Evolutionary conservation across 1,140 invertebrate species (phyloP), one percentile per base, ranked within the genome.

Genomic region (Pachypsylla venusta): DNA sequence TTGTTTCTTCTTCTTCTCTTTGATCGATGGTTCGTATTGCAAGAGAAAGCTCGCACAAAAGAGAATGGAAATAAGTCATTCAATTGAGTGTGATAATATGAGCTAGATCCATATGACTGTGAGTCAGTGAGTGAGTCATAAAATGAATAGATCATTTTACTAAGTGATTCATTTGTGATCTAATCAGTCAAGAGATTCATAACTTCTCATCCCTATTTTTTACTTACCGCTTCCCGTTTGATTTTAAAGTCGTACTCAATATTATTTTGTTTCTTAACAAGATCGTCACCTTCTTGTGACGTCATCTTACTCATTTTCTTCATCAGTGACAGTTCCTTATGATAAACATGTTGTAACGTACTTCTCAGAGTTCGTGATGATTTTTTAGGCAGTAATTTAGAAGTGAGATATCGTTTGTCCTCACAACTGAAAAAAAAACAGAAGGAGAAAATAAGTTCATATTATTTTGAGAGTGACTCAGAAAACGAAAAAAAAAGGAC

Each of bases 331-430:
- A 64, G 69, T 59, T 80, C 67, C 62, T 77, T 79, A 57, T 79
- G 74, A 69, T 81, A 81, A 16, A 92, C 71, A 42, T 76, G 76
- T 62, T 86, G 81, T 19, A 93, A 70, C 13, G 79, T 82, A 61
- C 83, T 81, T 63, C 83, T 79, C 13, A 98, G 71, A 53, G 82
- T 76, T 60, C 89, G 80, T 0, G 85, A 81, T 53, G 93, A 81
- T 69, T 88, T 84, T 74, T 95, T 96, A 2, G 93, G 93, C 64
- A 97, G 73, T 20, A 95, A 67, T 74, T 95, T 95, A 0, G 80
- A 74, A 53, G 79, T 87, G 58, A 95, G 77, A 69, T 84, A 78
- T 63, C 82, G 81, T 68, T 93, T 93, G 59, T 91, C 84, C 68
- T 96, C 93, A 67, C 89, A 89, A 57, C 86, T 89, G 67, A 35